phyloP scores from a whole-genome alignment of 2,113 vertebrate species.

The Gallinago undulata region DNA sequence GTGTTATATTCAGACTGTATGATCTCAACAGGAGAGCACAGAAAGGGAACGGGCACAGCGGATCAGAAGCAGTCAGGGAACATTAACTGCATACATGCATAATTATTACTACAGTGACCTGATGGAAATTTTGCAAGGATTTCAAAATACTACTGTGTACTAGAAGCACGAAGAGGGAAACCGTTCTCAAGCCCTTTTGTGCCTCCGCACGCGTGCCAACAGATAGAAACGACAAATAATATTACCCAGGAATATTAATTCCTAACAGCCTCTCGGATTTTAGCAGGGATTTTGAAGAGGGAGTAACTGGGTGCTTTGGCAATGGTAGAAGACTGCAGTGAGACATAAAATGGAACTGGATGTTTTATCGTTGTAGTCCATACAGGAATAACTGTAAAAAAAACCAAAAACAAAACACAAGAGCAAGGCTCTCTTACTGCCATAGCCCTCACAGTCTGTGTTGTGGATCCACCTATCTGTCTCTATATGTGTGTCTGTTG shows the following conservation, averaged over 20 bases:
- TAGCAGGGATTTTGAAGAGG: not conserved
- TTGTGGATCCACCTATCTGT: not conserved
- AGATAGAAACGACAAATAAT: not conserved
- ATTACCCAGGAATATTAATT: not conserved
- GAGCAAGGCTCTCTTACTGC: not conserved
- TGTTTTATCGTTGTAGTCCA: not conserved
- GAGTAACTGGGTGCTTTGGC: not conserved
- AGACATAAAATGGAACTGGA: not conserved
- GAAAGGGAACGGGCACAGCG: constrained; percentile 32
- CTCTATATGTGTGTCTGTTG: accelerated
- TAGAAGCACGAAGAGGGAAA: not conserved
- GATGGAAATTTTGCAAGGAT: constrained; percentile 46
- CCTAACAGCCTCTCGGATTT: not conserved
- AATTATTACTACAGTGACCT: constrained; percentile 53
- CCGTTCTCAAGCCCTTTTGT: not conserved
- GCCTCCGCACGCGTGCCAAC: not conserved
- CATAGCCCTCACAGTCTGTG: not conserved
- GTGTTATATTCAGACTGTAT: constrained; percentile 7
- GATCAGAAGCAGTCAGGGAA: constrained; percentile 50
- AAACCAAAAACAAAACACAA: not conserved
- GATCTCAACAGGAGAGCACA: constrained; percentile 50
- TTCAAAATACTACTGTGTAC: not conserved
- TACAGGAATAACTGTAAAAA: not conserved
- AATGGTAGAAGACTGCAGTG: not conserved
- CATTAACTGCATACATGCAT: constrained; percentile 60